Evolutionary conservation across 2,888 invertebrate species (phyloP).

Genomic region (Hirtodrosophila cameraria): DNA sequence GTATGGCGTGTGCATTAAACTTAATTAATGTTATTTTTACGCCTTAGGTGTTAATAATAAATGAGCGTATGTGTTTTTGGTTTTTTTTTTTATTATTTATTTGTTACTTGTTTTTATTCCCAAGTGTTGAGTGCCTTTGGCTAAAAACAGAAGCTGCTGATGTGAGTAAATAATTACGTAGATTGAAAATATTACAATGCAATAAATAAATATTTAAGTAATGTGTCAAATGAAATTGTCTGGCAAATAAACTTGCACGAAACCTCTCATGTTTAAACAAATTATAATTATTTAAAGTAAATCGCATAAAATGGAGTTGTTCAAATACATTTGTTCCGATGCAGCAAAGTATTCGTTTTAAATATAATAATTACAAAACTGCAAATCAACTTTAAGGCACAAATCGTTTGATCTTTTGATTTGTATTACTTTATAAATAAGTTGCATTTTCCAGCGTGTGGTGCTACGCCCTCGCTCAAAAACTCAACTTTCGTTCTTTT

Average conservation of each 20-base stretch:
- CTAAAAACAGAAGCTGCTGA: conserved; percentile 24
- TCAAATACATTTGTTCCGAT: no score
- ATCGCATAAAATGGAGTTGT: not conserved
- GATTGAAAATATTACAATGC: conserved; percentile 22
- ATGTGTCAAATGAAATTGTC: conserved; percentile 26
- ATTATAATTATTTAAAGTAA: not conserved
- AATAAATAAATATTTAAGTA: conserved; percentile 49
- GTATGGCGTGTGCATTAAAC: conserved; percentile 58
- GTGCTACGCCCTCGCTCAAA: no score
- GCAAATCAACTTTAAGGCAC: no score
- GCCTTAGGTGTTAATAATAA: conserved; percentile 71
- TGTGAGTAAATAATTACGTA: conserved; percentile 43
- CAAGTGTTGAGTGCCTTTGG: conserved; percentile 14
- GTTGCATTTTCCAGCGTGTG: no score
- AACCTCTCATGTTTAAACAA: no score
- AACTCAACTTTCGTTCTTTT: no score
- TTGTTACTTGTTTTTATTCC: conserved; percentile 10
- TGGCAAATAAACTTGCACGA: no score
- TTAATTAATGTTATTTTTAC: conserved; percentile 69
- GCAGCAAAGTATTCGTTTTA: no score
- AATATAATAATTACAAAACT: no score
- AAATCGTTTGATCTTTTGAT: no score
- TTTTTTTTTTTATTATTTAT: no score
- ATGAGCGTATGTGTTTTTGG: conserved; percentile 35
- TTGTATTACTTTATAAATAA: no score